A percentile compares a stretch with the other conserved stretches of the same genome.
Evolutionary conservation across 2,797 vertebrate species (phyloP).

Genomic region (Ciconia nigra): DNA sequence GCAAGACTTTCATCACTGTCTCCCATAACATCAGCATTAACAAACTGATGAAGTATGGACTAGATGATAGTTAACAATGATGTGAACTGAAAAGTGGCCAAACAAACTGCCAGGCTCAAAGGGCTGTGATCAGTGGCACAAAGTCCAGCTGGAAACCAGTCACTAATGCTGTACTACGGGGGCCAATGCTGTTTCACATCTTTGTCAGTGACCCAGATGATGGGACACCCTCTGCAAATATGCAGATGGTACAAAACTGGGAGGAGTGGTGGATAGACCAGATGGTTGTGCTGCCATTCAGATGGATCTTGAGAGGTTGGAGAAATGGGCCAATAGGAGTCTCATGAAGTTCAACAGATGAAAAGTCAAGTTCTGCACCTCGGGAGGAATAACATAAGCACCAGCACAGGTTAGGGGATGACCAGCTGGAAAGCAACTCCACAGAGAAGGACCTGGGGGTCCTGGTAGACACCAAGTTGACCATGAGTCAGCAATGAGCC

Average conservation of each 20-base stretch:
- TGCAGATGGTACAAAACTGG: neutral
- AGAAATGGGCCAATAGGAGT: neutral
- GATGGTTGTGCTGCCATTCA: neutral
- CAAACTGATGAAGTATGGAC: neutral
- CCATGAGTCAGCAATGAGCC: neutral
- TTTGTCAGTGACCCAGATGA: neutral
- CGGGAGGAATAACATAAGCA: neutral
- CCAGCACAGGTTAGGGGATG: rapidly evolving
- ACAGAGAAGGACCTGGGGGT: neutral
- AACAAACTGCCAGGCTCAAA: neutral
- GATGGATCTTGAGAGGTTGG: neutral
- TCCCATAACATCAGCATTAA: neutral
- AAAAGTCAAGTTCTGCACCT: neutral
- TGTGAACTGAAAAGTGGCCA: neutral
- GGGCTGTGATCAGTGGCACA: neutral
- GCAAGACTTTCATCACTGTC: neutral
- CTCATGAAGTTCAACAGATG: neutral
- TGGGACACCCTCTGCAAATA: neutral
- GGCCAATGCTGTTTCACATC: neutral
- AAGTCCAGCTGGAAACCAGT: neutral
- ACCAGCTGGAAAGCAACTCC: neutral
- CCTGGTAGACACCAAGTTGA: neutral
- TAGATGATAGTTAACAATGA: neutral
- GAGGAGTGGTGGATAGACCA: neutral
- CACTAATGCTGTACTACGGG: neutral